Evolutionary conservation across 2,113 vertebrate genomes (phyloP).

Genomic region (Candoia aspera): DNA sequence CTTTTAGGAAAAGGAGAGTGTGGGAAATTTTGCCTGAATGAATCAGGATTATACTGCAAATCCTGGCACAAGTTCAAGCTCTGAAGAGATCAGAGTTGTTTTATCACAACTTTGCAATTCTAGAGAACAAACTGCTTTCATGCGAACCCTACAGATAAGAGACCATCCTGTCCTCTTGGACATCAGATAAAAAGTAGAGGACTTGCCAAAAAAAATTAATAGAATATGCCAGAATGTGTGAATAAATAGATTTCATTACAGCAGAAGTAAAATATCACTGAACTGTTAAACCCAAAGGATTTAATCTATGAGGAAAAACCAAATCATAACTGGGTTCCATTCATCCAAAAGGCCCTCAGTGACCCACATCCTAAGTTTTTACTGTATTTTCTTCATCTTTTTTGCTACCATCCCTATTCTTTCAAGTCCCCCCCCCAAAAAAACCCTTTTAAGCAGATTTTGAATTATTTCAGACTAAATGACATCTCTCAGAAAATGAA

Average conservation of each 20-base stretch:
- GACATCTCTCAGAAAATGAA: slow-evolving; percentile 22
- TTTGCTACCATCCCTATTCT: slow-evolving; percentile 3
- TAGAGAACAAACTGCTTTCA: neutral
- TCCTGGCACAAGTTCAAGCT: neutral
- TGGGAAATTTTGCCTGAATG: neutral
- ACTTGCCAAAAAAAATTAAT: slow-evolving; percentile 16
- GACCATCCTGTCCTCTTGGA: neutral
- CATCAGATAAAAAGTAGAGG: slow-evolving; percentile 21
- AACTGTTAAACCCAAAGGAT: neutral
- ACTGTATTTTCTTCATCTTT: neutral
- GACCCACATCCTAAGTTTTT: neutral
- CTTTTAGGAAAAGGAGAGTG: neutral
- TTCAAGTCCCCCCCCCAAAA: slow-evolving; percentile 20
- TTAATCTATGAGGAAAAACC: neutral
- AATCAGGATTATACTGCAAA: neutral
- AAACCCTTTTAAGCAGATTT: slow-evolving; percentile 41
- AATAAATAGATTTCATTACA: neutral
- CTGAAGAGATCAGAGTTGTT: neutral
- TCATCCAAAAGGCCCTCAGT: neutral
- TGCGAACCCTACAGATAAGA: neutral
- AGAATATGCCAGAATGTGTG: neutral
- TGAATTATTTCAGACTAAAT: slow-evolving; percentile 28
- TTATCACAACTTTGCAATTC: slow-evolving; percentile 18
- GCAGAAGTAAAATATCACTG: neutral
- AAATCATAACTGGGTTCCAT: neutral